Evolutionary conservation across 2,113 vertebrate genomes (phyloP).

Genomic region (Phycodurus eques): DNA sequence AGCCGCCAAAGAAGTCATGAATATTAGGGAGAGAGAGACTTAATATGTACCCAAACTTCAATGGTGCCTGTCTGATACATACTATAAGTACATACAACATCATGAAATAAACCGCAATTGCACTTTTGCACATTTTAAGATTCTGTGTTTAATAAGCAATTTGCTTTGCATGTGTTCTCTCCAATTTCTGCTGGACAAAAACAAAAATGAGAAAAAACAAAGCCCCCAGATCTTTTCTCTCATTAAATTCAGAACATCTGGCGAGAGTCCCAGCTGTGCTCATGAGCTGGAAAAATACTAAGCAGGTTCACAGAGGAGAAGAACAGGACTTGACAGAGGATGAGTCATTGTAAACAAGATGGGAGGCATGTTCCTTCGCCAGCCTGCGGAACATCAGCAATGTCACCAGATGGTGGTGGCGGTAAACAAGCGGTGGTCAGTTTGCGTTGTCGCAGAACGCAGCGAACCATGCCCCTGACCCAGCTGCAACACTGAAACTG

Average conservation of each 20-base stretch:
- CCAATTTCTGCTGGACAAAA: slow-evolving; percentile 34
- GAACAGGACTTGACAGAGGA: slow-evolving; percentile 57
- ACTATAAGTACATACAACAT: slow-evolving; percentile 3
- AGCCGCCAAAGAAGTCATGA: not conserved
- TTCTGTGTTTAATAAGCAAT: slow-evolving; percentile 17
- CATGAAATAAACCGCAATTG: slow-evolving; percentile 3
- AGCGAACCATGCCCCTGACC: slow-evolving; percentile 35
- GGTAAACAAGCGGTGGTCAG: slow-evolving; percentile 48
- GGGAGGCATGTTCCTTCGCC: slow-evolving; percentile 51
- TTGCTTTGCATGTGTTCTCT: slow-evolving; percentile 21
- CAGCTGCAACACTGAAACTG: slow-evolving; percentile 41
- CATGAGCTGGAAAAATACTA: slow-evolving; percentile 70
- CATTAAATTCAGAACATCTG: slow-evolving; percentile 71
- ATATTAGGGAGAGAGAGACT: not conserved
- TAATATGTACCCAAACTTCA: not conserved
- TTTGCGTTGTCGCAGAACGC: slow-evolving; percentile 36
- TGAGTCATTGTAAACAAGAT: slow-evolving; percentile 68
- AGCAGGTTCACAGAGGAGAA: slow-evolving; percentile 52
- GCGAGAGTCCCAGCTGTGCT: slow-evolving; percentile 66
- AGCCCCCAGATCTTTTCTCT: slow-evolving; percentile 50
- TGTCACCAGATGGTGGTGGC: slow-evolving; percentile 56
- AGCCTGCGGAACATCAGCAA: slow-evolving; percentile 56
- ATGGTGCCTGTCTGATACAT: not conserved
- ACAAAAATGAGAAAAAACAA: slow-evolving; percentile 2
- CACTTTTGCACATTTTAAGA: slow-evolving; percentile 7